phyloP scores from a whole-genome alignment of 2,113 vertebrate genomes.

The Gymnobelideus leadbeateri region DNA sequence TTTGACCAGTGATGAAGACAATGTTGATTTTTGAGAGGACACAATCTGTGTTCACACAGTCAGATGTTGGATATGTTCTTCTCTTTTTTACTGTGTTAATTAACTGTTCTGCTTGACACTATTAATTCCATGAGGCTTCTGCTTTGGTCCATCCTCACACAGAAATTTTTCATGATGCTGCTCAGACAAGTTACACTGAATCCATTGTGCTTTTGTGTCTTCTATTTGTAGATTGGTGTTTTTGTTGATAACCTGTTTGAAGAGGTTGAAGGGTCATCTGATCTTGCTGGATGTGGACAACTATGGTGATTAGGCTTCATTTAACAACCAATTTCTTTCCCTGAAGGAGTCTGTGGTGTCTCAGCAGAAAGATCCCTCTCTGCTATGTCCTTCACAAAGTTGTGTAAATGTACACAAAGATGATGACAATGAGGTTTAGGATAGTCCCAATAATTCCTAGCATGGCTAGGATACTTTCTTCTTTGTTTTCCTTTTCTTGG shows the following conservation, averaged over 20 bases:
- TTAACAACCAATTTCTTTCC: constrained; percentile 61
- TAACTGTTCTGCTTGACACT: background rate
- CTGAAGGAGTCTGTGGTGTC: background rate
- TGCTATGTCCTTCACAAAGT: constrained; percentile 88
- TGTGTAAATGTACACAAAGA: constrained; percentile 99
- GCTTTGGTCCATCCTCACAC: background rate
- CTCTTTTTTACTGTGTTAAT: background rate
- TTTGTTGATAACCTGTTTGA: constrained; percentile 72
- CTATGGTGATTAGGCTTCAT: constrained; percentile 69
- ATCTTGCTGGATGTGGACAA: constrained; percentile 68
- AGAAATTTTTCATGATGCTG: constrained; percentile 72
- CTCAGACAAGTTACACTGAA: constrained; percentile 78
- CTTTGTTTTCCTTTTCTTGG: constrained; percentile 96
- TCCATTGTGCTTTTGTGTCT: constrained; percentile 87
- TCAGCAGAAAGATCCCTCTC: background rate
- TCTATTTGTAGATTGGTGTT: constrained; percentile 69
- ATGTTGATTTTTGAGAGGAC: background rate
- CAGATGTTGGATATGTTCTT: background rate
- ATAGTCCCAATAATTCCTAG: constrained; percentile 98
- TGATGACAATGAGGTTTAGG: constrained; percentile 97
- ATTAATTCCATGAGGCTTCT: background rate
- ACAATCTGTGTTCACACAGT: background rate
- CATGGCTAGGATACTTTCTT: constrained; percentile 97
- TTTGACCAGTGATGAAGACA: constrained; percentile 57
- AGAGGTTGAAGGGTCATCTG: constrained; percentile 80